A percentile compares a stretch with the other conserved stretches of the same genome.
These are phyloP conservation scores for Dicyrtoma fusca DNA, from an alignment of 2,888 invertebrate genomes.

Conservation along the genomic window DNA sequence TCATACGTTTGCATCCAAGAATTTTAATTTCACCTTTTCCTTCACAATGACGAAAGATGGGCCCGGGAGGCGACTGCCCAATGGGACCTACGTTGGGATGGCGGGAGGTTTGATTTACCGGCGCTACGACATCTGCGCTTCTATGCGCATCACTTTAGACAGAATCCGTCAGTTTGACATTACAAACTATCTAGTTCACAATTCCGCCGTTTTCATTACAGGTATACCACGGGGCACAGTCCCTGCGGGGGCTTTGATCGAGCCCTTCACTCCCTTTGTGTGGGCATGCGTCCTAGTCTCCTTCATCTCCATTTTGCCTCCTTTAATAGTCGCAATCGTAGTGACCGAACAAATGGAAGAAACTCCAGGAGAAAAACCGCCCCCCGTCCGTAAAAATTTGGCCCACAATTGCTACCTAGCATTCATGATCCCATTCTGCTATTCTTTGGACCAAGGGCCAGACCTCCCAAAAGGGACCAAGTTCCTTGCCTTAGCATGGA, in stretches of 20 bases:
- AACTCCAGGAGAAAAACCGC: too few species aligned
- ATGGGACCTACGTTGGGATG: slow-evolving; percentile 40
- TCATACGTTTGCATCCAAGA: not conserved
- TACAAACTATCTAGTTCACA: slow-evolving; percentile 18
- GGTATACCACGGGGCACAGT: slow-evolving; percentile 17
- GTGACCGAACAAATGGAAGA: too few species aligned
- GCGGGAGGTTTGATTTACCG: slow-evolving; percentile 23
- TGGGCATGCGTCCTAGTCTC: slow-evolving; percentile 20
- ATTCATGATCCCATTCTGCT: slow-evolving; percentile 32
- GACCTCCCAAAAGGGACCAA: slow-evolving; percentile 1
- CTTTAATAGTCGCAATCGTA: too few species aligned
- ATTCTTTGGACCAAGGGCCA: slow-evolving; percentile 33
- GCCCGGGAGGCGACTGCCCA: slow-evolving; percentile 9
- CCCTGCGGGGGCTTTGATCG: slow-evolving; percentile 19
- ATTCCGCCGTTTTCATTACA: slow-evolving; percentile 29
- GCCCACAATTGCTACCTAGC: not conserved
- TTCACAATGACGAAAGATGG: not conserved
- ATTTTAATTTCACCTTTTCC: slow-evolving; percentile 4
- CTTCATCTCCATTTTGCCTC: slow-evolving; percentile 8
- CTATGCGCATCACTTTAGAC: slow-evolving; percentile 21
- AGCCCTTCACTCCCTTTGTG: slow-evolving; percentile 23
- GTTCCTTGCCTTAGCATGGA: slow-evolving; percentile 22
- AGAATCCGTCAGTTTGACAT: slow-evolving; percentile 18
- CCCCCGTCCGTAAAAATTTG: too few species aligned
- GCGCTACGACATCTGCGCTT: slow-evolving; percentile 28